A percentile compares a stretch with the other conserved stretches of the same genome.
phyloP scores from a whole-genome alignment of 2,888 invertebrate genomes.

The Hylaea fasciaria region DNA sequence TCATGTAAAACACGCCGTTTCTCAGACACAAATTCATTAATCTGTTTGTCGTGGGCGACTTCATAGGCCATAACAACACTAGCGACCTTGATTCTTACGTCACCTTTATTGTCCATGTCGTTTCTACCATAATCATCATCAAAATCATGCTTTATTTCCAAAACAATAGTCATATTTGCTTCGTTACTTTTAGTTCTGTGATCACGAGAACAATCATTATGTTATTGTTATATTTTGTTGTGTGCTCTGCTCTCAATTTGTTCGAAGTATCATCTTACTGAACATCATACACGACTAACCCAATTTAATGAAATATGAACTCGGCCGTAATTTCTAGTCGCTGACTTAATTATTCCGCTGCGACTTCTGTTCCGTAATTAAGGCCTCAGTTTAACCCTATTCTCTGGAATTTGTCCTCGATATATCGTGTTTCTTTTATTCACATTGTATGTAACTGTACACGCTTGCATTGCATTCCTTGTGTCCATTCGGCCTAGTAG shows the following conservation, averaged over 20 bases:
- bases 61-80: conserved; percentile 47
- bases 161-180: conserved; percentile 27
- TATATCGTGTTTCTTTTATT: conserved; percentile 47
- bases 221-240: background rate
- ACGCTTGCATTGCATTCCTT: conserved; percentile 63
- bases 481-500: conserved; percentile 53
- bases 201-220: no score
- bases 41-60: conserved; percentile 51
- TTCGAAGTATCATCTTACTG: no score
- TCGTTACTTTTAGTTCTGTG: background rate
- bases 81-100: conserved; percentile 55
- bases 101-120: conserved; percentile 46
- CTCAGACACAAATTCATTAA: conserved; percentile 46
- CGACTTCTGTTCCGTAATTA: conserved; percentile 28
- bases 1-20: conserved; percentile 53
- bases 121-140: conserved; percentile 44
- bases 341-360: conserved; percentile 25
- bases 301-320: conserved; percentile 10
- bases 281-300: background rate
- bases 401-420: conserved; percentile 41
- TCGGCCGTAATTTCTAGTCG: conserved; percentile 18
- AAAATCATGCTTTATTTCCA: conserved; percentile 43
- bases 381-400: conserved; percentile 36
- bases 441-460: conserved; percentile 56
- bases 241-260: background rate